A percentile compares a stretch with the other conserved stretches of the same genome.
Conservation (phyloP, 53 echinoderm and acorn worm species). For the Stichopus horrens region DNA sequence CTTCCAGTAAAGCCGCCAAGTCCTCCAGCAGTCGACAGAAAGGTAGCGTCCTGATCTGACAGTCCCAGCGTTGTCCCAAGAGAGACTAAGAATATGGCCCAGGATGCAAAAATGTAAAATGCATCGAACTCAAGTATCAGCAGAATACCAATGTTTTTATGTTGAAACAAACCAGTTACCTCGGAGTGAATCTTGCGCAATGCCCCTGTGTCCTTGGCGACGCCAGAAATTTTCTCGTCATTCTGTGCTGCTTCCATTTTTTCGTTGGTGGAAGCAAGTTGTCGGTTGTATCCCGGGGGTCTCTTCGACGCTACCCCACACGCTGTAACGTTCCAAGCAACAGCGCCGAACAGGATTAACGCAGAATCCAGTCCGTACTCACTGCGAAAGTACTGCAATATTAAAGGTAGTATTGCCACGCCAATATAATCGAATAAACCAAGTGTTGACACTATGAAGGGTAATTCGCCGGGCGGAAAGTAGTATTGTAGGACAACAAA, state of each 20-base stretch:
- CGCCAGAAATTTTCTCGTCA: not conserved
- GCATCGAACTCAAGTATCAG: not conserved
- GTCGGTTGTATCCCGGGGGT: no score
- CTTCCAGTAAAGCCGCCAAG: slow-evolving; percentile 16
- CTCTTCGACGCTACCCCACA: not conserved
- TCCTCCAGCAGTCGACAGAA: slow-evolving; percentile 20
- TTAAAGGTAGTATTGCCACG: not conserved
- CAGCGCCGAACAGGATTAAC: slow-evolving; percentile 5
- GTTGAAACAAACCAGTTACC: not conserved
- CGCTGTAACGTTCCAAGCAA: not conserved
- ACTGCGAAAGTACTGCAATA: slow-evolving; percentile 11
- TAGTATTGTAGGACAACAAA: not conserved
- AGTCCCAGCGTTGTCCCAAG: slow-evolving; percentile 5
- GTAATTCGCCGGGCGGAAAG: not conserved
- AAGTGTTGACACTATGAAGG: not conserved
- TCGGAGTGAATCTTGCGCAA: no score
- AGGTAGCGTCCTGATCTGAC: not conserved
- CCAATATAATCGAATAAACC: slow-evolving; percentile 28
- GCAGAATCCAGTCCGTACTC: not conserved
- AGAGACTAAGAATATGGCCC: slow-evolving; percentile 22
- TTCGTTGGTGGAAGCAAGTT: no score
- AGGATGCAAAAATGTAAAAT: not conserved
- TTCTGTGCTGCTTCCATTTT: not conserved
- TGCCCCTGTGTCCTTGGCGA: no score
- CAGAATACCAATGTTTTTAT: slow-evolving; percentile 7